A percentile compares a stretch with the other conserved stretches of the same genome.
These are phyloP conservation scores for Agrypnia vestita DNA, from an alignment of 1,140 invertebrate species.

Conservation along the genomic window DNA sequence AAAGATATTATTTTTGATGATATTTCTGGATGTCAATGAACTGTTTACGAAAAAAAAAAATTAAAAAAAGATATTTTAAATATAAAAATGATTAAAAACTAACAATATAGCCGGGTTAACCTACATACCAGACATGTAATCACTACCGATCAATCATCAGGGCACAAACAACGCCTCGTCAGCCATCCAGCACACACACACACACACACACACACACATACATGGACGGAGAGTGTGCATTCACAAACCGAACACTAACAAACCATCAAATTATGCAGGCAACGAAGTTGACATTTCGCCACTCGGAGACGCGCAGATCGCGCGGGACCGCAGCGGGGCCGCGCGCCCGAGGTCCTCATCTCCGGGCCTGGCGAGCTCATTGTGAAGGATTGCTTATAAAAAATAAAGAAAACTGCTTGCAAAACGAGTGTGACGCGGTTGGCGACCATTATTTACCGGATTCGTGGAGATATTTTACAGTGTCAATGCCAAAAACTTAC, in stretches of 20 bases:
- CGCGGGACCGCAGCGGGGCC: slow-evolving; percentile 33
- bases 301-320: background rate
- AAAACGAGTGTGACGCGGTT: too few relatives aligned
- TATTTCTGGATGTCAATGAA: too few relatives aligned
- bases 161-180: slow-evolving; percentile 35
- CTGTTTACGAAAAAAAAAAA: too few relatives aligned
- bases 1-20: too few relatives aligned
- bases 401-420: too few relatives aligned
- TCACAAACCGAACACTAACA: slow-evolving; percentile 1
- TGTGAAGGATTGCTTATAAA: background rate
- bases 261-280: slow-evolving; percentile 26
- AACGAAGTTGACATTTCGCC: slow-evolving; percentile 34
- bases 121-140: slow-evolving; percentile 31
- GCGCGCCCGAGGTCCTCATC: background rate
- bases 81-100: background rate
- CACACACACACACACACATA: slow-evolving; percentile 16
- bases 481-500: too few relatives aligned
- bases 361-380: background rate
- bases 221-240: background rate
- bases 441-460: too few relatives aligned
- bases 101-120: slow-evolving; percentile 17
- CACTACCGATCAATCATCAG: slow-evolving; percentile 46
- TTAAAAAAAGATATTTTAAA: too few relatives aligned
- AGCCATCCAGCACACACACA: background rate
- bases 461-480: too few relatives aligned